These are phyloP conservation scores for Takifugu ocellatus DNA, from an alignment of 2,797 vertebrate species.

Conservation along the genomic window DNA sequence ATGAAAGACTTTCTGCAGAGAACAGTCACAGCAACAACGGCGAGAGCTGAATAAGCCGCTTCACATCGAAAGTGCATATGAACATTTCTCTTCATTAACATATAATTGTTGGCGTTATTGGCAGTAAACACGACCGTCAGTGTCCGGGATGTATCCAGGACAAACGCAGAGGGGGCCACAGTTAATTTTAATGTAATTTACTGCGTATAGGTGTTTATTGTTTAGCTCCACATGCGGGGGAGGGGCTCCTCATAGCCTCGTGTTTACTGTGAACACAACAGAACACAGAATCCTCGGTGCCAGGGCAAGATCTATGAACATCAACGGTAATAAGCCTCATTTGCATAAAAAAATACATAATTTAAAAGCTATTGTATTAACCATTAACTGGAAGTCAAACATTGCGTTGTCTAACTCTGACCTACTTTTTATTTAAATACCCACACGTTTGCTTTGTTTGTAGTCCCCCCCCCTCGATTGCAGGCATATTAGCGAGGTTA, in stretches of 20 bases:
- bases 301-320: slow-evolving; percentile 21
- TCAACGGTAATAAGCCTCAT: slow-evolving; percentile 29
- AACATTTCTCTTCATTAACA: slow-evolving; percentile 5
- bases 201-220: too few relatives aligned
- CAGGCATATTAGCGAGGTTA: slow-evolving; percentile 36
- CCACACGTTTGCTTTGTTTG: slow-evolving; percentile 34
- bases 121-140: not conserved
- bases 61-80: not conserved
- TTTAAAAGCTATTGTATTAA: slow-evolving; percentile 40
- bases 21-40: slow-evolving; percentile 40
- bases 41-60: not conserved
- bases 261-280: not conserved
- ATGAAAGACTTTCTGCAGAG: slow-evolving; percentile 66
- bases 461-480: slow-evolving; percentile 32
- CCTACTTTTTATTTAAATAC: slow-evolving; percentile 45
- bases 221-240: too few relatives aligned
- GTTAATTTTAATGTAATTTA: too few relatives aligned
- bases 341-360: slow-evolving; percentile 47
- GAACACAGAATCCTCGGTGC: not conserved
- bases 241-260: too few relatives aligned
- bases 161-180: not conserved
- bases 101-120: slow-evolving; percentile 3
- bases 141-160: not conserved
- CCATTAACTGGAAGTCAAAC: slow-evolving; percentile 37
- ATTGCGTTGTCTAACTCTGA: slow-evolving; percentile 34